Conservation (phyloP, 1,140 invertebrate species). For the Drosophila sp. region DNA sequence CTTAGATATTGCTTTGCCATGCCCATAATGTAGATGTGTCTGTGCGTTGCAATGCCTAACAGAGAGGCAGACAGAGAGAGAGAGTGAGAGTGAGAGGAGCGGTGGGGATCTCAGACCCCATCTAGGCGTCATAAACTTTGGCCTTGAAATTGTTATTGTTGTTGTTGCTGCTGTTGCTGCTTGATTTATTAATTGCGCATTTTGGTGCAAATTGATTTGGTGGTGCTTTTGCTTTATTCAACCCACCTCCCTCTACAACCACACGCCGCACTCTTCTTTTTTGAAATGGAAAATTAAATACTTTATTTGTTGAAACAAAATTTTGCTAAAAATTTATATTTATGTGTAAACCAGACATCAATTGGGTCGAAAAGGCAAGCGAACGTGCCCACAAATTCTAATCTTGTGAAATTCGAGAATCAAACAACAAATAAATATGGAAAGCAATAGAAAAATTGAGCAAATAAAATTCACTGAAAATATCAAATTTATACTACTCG, state of each 20-base stretch:
- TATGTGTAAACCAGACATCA: background rate
- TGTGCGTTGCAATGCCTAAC: slow-evolving; percentile 1
- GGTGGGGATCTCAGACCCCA: background rate
- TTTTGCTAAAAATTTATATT: background rate
- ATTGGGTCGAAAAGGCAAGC: background rate
- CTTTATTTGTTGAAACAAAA: slow-evolving; percentile 7
- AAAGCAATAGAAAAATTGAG: no score
- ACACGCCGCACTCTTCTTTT: no score
- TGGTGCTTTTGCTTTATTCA: no score
- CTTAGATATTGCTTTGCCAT: slow-evolving; percentile 14
- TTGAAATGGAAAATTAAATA: slow-evolving; percentile 11
- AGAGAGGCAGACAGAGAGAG: background rate
- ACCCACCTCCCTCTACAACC: no score
- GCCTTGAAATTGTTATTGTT: slow-evolving; percentile 41
- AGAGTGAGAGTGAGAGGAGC: background rate
- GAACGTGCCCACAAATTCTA: background rate
- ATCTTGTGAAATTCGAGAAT: slow-evolving; percentile 2
- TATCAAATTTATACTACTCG: no score
- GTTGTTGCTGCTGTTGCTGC: slow-evolving; percentile 32
- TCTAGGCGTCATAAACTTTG: slow-evolving; percentile 39
- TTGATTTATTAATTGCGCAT: slow-evolving; percentile 60
- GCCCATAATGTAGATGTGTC: background rate
- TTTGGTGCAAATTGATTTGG: slow-evolving; percentile 33
- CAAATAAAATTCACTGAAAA: no score
- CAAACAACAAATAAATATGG: background rate